Conservation (phyloP, 1,140 invertebrate genomes). For the Ditylenchus dipsaci region DNA sequence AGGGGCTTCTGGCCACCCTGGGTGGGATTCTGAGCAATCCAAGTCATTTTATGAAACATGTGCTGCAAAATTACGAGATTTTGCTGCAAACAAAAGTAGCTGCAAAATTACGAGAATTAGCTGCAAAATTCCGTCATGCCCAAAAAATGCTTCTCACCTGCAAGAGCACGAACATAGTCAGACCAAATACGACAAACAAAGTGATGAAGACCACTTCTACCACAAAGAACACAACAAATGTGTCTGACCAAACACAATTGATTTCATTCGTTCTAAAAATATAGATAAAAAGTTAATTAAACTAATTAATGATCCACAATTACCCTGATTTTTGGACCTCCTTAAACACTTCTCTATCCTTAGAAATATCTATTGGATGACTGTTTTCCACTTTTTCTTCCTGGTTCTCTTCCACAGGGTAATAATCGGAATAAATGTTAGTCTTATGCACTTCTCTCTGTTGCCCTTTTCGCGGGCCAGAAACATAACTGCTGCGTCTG, state of each 20-base stretch:
- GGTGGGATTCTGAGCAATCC: too few relatives aligned
- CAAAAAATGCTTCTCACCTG: background rate
- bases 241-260: conserved; percentile 19
- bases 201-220: conserved; percentile 19
- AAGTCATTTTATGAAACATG: too few relatives aligned
- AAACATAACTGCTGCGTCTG: background rate
- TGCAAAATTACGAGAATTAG: too few relatives aligned
- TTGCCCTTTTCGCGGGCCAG: background rate
- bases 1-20: too few relatives aligned
- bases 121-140: too few relatives aligned
- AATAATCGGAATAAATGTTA: background rate
- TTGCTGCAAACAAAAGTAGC: too few relatives aligned
- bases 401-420: background rate
- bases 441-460: background rate
- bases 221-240: conserved; percentile 27
- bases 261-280: background rate
- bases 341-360: conserved; percentile 24
- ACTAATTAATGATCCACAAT: background rate
- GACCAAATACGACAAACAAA: conserved; percentile 22
- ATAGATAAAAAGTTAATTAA: too few relatives aligned
- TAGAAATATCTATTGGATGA: conserved; percentile 22
- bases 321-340: conserved; percentile 19
- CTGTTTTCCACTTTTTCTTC: background rate
- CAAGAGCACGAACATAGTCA: conserved; percentile 22
- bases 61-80: too few relatives aligned